A percentile compares a stretch with the other conserved stretches of the same genome.
These are phyloP conservation scores for Brassicogethes aeneus DNA, from an alignment of 2,888 invertebrate species.

Conservation along the genomic window DNA sequence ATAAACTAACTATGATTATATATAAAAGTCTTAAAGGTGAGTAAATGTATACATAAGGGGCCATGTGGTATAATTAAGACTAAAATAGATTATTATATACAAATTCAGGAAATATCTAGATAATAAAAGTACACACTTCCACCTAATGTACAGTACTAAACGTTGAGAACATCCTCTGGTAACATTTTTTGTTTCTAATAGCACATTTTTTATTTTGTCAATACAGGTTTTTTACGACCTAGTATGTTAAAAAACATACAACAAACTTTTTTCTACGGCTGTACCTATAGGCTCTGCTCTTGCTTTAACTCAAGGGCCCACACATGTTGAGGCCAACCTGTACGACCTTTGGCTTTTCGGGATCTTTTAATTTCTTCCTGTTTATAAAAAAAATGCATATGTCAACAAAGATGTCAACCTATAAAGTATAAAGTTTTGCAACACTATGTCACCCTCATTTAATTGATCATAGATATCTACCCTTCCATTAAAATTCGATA, in stretches of 20 bases:
- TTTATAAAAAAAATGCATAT: slow-evolving; percentile 26
- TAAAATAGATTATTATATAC: slow-evolving; percentile 40
- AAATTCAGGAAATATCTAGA: slow-evolving; percentile 37
- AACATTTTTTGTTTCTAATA: too few species aligned
- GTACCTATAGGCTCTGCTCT: slow-evolving; percentile 44
- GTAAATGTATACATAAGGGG: slow-evolving; percentile 38
- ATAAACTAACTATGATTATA: slow-evolving; percentile 32
- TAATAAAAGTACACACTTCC: slow-evolving; percentile 24
- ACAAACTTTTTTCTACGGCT: too few species aligned
- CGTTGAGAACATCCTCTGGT: too few species aligned
- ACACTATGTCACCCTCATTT: too few species aligned
- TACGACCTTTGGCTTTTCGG: slow-evolving; percentile 68
- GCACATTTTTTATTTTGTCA: too few species aligned
- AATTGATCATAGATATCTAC: too few species aligned
- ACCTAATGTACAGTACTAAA: too few species aligned
- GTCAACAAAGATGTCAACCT: too few species aligned
- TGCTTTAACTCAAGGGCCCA: slow-evolving; percentile 84
- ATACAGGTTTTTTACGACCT: too few species aligned
- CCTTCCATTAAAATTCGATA: slow-evolving; percentile 13
- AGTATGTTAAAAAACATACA: too few species aligned
- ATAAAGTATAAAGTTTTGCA: too few species aligned
- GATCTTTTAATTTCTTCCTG: slow-evolving; percentile 36
- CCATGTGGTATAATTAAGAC: slow-evolving; percentile 36
- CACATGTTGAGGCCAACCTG: slow-evolving; percentile 96
- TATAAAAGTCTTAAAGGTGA: slow-evolving; percentile 37